Evolutionary conservation across 2,113 vertebrate species (phyloP), one percentile per base, ranked within the genome.

Genomic region (zebrafish (Danio rerio)): DNA sequence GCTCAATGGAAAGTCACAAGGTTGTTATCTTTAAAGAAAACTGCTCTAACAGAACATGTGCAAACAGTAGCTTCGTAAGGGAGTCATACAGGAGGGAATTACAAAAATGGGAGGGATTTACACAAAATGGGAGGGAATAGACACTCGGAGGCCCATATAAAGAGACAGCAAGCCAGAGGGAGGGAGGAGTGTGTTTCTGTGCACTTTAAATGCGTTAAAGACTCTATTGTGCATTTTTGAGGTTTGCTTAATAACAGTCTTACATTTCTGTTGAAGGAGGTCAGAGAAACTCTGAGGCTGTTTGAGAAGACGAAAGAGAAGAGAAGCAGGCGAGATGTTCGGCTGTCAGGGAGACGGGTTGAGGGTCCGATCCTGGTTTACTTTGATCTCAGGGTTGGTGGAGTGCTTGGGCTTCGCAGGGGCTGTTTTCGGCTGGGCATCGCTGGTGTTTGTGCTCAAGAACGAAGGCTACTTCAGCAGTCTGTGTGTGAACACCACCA

Each of bases 401-500:
- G 97, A 98, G 86, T 96, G 95, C 71, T 88, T 96, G 10, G 92
- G 95, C 81, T 96, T 96, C 0, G 92, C 95, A 0, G 97, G 97
- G 0, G 81, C 93, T 4, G 91, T 97, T 83, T 98, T 97, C 0
- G 97, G 97, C 70, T 99, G 96, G 97, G 92, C 96, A 3, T 97
- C 96, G 0, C 92, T 99, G 2, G 95, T 96, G 61, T 98, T 95
- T 0, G 91, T 98, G 80, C 94, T 99, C 78, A 98, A 98, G 90
- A 69, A 74, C 0, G 92, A 96, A 16, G 63, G 78, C 1, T 98
- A 96, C 90, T 99, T 98, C 58, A 0, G 82, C 58, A 87, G 91
- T 0, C 85, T 94, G 21, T 97, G 96, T 42, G n/a, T 85, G 21
- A 86, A 78, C 50, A 8, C 15, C 11, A 89, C 4, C 59, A 0